Evolutionary conservation across 2,888 invertebrate species (phyloP), one percentile per base, ranked within the genome.

Genomic region (Blastobasis lacticolella): DNA sequence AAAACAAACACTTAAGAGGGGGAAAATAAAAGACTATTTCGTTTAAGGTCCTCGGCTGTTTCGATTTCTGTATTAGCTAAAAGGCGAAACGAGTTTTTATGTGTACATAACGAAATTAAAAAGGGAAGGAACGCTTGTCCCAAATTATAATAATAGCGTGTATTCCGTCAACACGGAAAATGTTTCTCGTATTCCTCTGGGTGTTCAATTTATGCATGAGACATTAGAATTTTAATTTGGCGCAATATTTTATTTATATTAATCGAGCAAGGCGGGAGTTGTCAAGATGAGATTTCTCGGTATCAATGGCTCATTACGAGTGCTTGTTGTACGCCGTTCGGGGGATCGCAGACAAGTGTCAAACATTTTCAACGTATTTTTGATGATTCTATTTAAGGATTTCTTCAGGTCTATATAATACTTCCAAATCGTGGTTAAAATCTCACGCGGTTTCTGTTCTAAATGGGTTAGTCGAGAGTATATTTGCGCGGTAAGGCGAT

Each of bases 201-300:
- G 64, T 64, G 64, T 66, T 68, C 66, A 69, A 69, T 48, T 74
- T 74, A 71, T 70, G 69, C 70, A 71, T 61, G 64, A 66, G 64
- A 59, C 63, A 73, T 74, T 71, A 71, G 66, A 70, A 71, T 71
- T 73, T 69, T 66, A 71, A 71, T 71, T 67, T 62, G 61, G 57
- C 53, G 55, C 45, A 62, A 57, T 62, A 60, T 62, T 64, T 69
- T 53, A 53, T 67, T 69, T 62, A 63, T 59, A 54, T 58, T 62
- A 57, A 59, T 59, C 53, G 54, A 50, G 53, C 42, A 57, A 63
- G 61, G 58, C 58, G 60, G 64, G 61, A 64, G 60, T 66, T 23
- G 23, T 23, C 23, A 23, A 23, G 23, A 23, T 23, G 23, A 23
- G 23, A 23, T 23, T 23, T 23, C 23, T 23, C 23, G 23, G 23